These are phyloP conservation scores for Drosophila nasuta DNA, from an alignment of 1,140 invertebrate genomes.

Conservation along the genomic window DNA sequence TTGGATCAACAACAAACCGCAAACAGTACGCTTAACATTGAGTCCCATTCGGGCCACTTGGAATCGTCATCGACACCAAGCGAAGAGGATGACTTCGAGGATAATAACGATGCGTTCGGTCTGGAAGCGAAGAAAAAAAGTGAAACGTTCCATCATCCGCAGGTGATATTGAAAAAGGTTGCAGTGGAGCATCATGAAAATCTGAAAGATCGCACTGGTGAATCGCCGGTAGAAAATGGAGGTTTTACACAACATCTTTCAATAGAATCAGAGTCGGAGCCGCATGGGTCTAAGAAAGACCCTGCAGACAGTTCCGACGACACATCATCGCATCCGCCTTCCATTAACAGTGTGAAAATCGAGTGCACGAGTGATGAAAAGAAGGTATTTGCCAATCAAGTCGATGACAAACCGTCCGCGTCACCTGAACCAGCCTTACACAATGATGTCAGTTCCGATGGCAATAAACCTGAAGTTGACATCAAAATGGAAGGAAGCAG, in stretches of 20 bases:
- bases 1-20: conserved; percentile 63
- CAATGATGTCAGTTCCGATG: conserved; percentile 1
- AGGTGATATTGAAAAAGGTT: conserved; percentile 17
- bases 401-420: conserved; percentile 19
- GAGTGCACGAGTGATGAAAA: not conserved
- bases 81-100: conserved; percentile 68
- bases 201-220: not conserved
- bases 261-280: not conserved
- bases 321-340: not conserved
- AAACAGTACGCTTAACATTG: conserved; percentile 63
- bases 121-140: conserved; percentile 42
- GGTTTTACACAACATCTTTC: not conserved
- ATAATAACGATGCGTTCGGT: conserved; percentile 47
- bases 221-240: conserved; percentile 29
- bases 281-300: not conserved
- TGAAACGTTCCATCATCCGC: not conserved
- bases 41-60: conserved; percentile 47
- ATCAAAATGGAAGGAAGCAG: conserved; percentile 17
- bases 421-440: not conserved
- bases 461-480: conserved; percentile 2
- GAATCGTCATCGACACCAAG: conserved; percentile 33
- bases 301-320: not conserved
- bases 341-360: not conserved
- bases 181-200: conserved; percentile 5
- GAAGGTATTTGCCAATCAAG: not conserved